A percentile compares a stretch with the other conserved stretches of the same genome.
Evolutionary conservation across 2,797 vertebrate species (phyloP).

Genomic region (Cetoscarus ocellatus): DNA sequence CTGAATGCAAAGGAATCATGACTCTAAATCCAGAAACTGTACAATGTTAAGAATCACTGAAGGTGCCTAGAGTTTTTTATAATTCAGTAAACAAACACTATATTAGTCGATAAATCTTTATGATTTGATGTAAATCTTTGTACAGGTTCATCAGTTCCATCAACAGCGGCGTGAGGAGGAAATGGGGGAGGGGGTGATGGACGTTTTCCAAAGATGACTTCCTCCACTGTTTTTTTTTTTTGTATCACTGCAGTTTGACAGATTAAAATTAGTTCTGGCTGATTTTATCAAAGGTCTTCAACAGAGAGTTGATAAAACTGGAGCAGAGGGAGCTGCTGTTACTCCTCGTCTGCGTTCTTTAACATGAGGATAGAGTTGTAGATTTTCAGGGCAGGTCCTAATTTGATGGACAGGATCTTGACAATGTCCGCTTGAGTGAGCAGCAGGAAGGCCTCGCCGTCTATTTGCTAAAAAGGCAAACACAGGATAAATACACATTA

Average conservation of each 20-base stretch:
- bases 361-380: conserved; percentile 89
- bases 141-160: conserved; percentile 31
- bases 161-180: conserved; percentile 38
- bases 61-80: conserved; percentile 69
- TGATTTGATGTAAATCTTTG: conserved; percentile 45
- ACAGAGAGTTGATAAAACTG: conserved; percentile 20
- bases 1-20: conserved; percentile 53
- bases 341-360: conserved; percentile 87
- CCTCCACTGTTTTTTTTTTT: conserved; percentile 39
- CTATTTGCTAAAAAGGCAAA: conserved; percentile 80
- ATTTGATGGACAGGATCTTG: conserved; percentile 88
- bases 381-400: conserved; percentile 88
- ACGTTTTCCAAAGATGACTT: conserved; percentile 38
- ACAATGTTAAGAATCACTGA: conserved; percentile 76
- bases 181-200: conserved; percentile 2
- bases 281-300: conserved; percentile 35
- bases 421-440: conserved; percentile 88
- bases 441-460: conserved; percentile 87
- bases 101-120: conserved; percentile 51
- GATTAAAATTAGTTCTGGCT: conserved; percentile 15
- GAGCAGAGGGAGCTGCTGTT: conserved; percentile 24
- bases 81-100: conserved; percentile 72
- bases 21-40: conserved; percentile 62
- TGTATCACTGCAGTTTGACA: conserved; percentile 20
- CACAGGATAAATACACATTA: too few species aligned